These are phyloP conservation scores for Chironomus riparius DNA, from an alignment of 2,888 invertebrate genomes.

Conservation along the genomic window DNA sequence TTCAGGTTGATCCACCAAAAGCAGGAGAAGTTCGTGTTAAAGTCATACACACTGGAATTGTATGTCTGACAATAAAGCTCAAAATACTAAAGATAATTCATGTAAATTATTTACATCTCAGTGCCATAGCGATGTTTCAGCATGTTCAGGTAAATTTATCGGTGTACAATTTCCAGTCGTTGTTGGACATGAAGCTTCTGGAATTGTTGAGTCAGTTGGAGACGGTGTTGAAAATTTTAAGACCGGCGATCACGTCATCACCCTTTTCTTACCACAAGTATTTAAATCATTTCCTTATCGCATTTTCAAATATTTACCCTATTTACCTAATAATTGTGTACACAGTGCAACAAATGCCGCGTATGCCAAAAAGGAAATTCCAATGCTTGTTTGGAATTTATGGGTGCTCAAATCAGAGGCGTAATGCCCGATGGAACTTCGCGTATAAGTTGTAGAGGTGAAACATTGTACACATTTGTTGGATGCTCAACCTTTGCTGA, in stretches of 20 bases:
- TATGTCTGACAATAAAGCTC: neutral
- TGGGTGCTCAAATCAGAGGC: neutral
- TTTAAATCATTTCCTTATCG: neutral
- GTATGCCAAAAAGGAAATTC: neutral
- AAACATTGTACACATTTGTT: neutral
- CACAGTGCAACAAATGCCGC: neutral
- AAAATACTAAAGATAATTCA: neutral
- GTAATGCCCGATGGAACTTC: constrained; percentile 21
- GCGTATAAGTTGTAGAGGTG: neutral
- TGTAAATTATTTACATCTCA: neutral
- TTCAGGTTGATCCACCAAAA: constrained; percentile 21
- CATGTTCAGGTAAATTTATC: constrained; percentile 76
- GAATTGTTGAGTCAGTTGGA: constrained; percentile 94
- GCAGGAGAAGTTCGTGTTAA: constrained; percentile 15
- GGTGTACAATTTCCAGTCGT: constrained; percentile 83
- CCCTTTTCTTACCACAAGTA: constrained; percentile 11
- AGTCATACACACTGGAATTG: constrained; percentile 13
- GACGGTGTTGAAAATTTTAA: constrained; percentile 55
- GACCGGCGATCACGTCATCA: neutral
- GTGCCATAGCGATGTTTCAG: constrained; percentile 90
- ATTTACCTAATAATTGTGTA: neutral
- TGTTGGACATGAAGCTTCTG: constrained; percentile 93
- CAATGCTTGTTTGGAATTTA: constrained; percentile 4
- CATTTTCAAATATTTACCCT: no score
- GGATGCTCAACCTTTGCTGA: constrained; percentile 18